Conservation (phyloP, 2,888 invertebrate genomes). For the Trissoscelio sp. region DNA sequence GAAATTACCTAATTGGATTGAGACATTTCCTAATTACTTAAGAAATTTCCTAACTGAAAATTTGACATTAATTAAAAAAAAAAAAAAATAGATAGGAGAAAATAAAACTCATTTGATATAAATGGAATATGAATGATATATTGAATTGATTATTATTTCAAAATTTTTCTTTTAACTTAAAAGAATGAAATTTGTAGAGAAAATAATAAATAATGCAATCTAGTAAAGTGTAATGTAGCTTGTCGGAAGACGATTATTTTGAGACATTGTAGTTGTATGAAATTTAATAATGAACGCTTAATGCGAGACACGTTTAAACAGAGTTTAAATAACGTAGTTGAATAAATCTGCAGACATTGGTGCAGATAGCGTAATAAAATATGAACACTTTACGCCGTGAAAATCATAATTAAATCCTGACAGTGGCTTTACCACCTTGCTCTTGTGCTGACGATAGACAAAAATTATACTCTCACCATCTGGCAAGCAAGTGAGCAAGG, state of each 20-base stretch:
- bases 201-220: not conserved
- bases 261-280: slow-evolving; percentile 23
- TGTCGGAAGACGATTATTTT: slow-evolving; percentile 45
- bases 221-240: slow-evolving; percentile 12
- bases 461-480: slow-evolving; percentile 66
- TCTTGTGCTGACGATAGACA: slow-evolving; percentile 43
- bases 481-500: slow-evolving; percentile 58
- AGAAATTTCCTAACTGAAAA: too few species aligned
- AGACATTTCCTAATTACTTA: too few species aligned
- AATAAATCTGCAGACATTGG: slow-evolving; percentile 44
- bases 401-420: slow-evolving; percentile 59
- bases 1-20: too few species aligned
- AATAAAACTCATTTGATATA: too few species aligned
- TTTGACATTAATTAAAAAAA: too few species aligned
- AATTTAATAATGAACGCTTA: slow-evolving; percentile 44
- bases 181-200: too few species aligned
- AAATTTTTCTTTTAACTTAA: too few species aligned
- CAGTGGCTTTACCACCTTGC: slow-evolving; percentile 57
- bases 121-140: too few species aligned
- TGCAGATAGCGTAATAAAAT: slow-evolving; percentile 60
- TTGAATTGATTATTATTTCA: too few species aligned
- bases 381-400: slow-evolving; percentile 44
- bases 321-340: slow-evolving; percentile 46
- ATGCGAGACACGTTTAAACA: slow-evolving; percentile 40
- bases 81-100: too few species aligned